These are phyloP conservation scores for Penaeus vannamei DNA, from an alignment of 1,140 invertebrate species.

Conservation along the genomic window DNA sequence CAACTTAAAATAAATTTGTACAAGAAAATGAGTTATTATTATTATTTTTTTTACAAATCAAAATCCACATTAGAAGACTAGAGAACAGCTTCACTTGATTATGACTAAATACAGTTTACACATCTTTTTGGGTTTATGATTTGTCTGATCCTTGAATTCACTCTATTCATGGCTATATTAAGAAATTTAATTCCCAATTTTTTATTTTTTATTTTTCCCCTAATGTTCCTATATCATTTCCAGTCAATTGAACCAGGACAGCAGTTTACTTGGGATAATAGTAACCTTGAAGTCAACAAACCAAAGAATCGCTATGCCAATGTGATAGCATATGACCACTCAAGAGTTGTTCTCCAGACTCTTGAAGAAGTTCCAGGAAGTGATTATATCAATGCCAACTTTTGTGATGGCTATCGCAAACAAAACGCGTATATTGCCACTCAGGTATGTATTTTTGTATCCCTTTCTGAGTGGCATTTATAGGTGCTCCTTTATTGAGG, in stretches of 20 bases:
- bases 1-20: no score
- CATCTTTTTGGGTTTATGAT: no score
- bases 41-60: no score
- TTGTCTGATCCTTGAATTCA: no score
- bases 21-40: no score
- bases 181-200: no score
- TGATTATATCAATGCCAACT: constrained; percentile 99
- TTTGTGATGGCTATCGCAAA: constrained; percentile 96
- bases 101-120: no score
- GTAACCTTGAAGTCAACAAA: constrained; percentile 97
- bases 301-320: constrained; percentile 99
- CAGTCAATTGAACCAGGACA: constrained; percentile 97
- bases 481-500: not conserved
- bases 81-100: no score
- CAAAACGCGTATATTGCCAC: constrained; percentile 98
- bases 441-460: constrained; percentile 72
- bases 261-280: constrained; percentile 99
- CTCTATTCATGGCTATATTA: no score
- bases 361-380: constrained; percentile 84
- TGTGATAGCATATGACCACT: constrained; percentile 99
- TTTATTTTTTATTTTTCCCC: no score
- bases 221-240: constrained; percentile 26
- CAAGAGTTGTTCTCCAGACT: constrained; percentile 93
- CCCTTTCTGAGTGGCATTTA: not conserved
- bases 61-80: no score